These are phyloP conservation scores for Enoplosus armatus DNA, from an alignment of 2,797 vertebrate genomes.

Conservation along the genomic window DNA sequence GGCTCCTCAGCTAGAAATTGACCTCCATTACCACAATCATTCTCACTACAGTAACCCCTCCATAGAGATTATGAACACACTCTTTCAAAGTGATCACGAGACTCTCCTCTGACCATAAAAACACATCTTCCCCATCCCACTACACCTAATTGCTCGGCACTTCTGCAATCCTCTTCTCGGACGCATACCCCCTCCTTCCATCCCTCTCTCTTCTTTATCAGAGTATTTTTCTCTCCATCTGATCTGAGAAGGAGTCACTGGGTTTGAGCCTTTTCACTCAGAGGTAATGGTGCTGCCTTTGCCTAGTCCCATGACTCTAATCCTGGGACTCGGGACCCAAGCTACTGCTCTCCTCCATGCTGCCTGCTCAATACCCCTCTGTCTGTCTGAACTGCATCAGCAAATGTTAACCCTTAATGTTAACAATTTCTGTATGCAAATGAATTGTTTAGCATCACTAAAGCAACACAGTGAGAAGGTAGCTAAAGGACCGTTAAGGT, in stretches of 20 bases:
- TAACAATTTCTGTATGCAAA: constrained; percentile 29
- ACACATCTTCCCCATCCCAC: constrained; percentile 64
- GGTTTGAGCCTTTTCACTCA: constrained; percentile 79
- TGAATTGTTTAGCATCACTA: constrained; percentile 1
- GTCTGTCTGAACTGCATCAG: constrained; percentile 54
- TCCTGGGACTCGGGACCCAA: constrained; percentile 78
- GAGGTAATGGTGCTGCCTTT: constrained; percentile 82
- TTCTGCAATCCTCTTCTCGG: constrained; percentile 55
- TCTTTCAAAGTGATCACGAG: constrained; percentile 71
- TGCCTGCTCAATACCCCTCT: constrained; percentile 72
- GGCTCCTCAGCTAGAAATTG: constrained; percentile 50
- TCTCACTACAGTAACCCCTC: constrained; percentile 59
- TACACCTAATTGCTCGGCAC: constrained; percentile 69
- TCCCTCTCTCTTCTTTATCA: constrained; percentile 44
- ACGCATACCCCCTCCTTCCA: constrained; percentile 24
- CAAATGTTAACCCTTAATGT: constrained; percentile 70
- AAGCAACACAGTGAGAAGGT: neutral
- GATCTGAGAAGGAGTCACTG: constrained; percentile 79
- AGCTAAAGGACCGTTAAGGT: neutral
- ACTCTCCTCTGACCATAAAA: constrained; percentile 67
- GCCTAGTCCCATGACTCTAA: constrained; percentile 84
- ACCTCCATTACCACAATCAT: constrained; percentile 67
- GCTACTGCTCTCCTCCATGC: constrained; percentile 69
- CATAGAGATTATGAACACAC: constrained; percentile 65
- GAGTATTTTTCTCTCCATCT: constrained; percentile 67